Base-by-base conservation (phyloP, 2,113 vertebrate genomes). In the Sminthopsis crassicaudata region DNA sequence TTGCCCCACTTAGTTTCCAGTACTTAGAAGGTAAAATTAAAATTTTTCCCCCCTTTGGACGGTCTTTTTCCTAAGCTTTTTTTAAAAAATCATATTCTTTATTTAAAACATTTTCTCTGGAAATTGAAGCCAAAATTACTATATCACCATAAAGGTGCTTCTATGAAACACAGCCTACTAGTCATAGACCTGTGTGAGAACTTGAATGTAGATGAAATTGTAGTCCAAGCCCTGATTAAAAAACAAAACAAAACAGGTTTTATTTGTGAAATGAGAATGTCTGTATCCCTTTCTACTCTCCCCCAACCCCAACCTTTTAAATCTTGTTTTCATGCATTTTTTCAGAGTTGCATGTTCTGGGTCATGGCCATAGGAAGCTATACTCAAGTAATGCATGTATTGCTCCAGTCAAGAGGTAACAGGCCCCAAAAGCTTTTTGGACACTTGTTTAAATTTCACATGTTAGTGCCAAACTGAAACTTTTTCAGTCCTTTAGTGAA, bases 341-440 rank as follows among this genome's bases (percentile, higher is more conserved):
- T 84, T 84, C n/a, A 42, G 57, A 36, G 67, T 23, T 84, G 67
- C n/a, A n/a, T 84, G 19, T 42, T 36, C 36, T 76, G 30, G 36
- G 36, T 76, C n/a, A 84, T 42, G n/a, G n/a, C 67, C 23, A n/a
- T 1, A 84, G 16, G 19, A 42, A 84, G 67, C n/a, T 23, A 84
- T 8, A 84, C 19, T 42, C 67, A 42, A 23, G n/a, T 42, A 84
- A 84, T 42, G 5, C 67, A 84, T 42, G n/a, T 14, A 84, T n/a
- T 84, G 67, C n/a, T 42, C n/a, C 36, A 84, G 2, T 84, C n/a
- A 84, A 42, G n/a, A 84, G n/a, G n/a, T 84, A 84, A 84, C 67
- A 84, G n/a, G 2, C 6, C 23, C 7, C 50, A 8, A 1, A 0
- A 1, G 89, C 23, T 8, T 0, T n/a, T 46, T n/a, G 30, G 91